Conservation (phyloP, 2,113 vertebrate species). For the Pseudonaja textilis region DNA sequence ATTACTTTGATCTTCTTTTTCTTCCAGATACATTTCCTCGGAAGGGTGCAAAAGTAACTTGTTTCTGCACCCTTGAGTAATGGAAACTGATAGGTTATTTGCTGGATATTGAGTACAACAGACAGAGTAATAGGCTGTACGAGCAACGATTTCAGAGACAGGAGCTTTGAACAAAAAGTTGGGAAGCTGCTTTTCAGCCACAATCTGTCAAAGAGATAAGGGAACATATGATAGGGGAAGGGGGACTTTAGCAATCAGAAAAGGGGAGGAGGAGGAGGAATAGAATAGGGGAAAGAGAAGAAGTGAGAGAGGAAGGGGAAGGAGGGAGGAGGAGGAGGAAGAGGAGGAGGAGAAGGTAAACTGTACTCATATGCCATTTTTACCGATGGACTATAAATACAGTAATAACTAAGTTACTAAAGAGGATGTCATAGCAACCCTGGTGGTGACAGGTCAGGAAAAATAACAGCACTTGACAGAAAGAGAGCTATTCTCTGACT, state of each 20-base stretch:
- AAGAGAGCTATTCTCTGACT: background rate
- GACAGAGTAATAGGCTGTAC: background rate
- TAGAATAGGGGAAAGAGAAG: background rate
- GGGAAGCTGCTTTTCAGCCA: constrained; percentile 22
- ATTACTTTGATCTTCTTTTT: constrained; percentile 40
- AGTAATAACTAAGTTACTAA: background rate
- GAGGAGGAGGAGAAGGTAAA: background rate
- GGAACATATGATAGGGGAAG: background rate
- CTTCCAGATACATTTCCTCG: constrained; percentile 32
- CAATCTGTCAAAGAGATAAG: background rate
- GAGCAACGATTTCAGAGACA: background rate
- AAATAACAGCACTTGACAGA: background rate
- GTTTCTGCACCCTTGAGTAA: constrained; percentile 25
- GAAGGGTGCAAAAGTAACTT: background rate
- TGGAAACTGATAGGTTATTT: constrained; percentile 52
- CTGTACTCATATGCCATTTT: background rate
- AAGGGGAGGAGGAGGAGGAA: background rate
- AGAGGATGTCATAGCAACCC: background rate
- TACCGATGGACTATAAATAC: background rate
- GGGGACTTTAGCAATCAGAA: background rate
- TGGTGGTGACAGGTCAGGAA: background rate
- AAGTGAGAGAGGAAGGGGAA: no score
- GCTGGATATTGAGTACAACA: constrained; percentile 20
- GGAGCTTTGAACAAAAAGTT: background rate
- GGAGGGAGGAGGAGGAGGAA: no score